Evolutionary conservation across 1,140 invertebrate genomes (phyloP).

Genomic region (Ceratosolen solmsi): DNA sequence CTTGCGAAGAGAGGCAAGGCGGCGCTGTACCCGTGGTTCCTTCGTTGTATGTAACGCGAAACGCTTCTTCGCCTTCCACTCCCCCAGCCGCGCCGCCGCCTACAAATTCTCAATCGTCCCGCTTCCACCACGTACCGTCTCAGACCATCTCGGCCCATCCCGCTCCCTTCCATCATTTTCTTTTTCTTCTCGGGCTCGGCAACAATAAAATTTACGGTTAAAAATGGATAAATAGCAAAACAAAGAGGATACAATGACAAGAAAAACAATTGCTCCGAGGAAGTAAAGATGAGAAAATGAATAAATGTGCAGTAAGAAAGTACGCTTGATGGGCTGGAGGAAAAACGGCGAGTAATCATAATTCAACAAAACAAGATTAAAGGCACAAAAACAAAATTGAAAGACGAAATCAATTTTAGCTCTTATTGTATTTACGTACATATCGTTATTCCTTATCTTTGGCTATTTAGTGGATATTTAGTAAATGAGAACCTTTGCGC

Average conservation of each 20-base stretch:
- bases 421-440: neutral
- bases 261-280: neutral
- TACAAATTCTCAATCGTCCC: too few species aligned
- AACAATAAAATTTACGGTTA: slow-evolving; percentile 24
- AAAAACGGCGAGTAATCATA: neutral
- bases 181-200: neutral
- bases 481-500: too few species aligned
- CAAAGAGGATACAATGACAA: neutral
- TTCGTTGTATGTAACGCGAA: slow-evolving; percentile 12
- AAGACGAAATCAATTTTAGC: neutral
- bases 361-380: neutral
- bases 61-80: slow-evolving; percentile 3
- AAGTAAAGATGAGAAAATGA: slow-evolving; percentile 7
- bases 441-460: too few species aligned
- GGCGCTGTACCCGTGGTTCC: neutral
- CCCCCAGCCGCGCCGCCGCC: slow-evolving; percentile 17
- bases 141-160: too few species aligned
- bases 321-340: neutral
- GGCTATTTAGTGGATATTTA: neutral
- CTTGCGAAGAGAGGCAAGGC: slow-evolving; percentile 37
- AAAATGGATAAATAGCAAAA: neutral
- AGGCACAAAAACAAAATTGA: neutral
- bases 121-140: too few species aligned
- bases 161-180: neutral
- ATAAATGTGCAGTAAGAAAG: neutral